phyloP scores from a whole-genome alignment of 2,888 invertebrate species.

The Acleris literana region DNA sequence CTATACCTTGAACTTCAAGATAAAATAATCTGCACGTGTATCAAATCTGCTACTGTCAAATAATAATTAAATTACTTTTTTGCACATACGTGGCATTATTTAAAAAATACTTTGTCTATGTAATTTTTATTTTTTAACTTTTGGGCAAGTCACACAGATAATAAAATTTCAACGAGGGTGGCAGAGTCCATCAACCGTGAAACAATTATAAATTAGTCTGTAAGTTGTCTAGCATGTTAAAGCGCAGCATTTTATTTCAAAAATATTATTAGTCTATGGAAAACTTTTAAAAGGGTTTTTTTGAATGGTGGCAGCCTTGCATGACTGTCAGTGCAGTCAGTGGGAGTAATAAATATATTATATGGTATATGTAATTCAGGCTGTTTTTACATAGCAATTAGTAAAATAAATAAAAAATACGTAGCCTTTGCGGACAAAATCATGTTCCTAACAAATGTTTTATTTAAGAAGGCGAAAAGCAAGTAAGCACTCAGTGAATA shows the following conservation, averaged over 20 bases:
- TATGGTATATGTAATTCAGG: neutral
- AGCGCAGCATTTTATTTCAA: neutral
- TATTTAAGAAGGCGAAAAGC: conserved; percentile 89
- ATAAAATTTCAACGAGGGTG: conserved; percentile 7
- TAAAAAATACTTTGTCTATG: conserved; percentile 32
- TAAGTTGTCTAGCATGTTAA: conserved; percentile 17
- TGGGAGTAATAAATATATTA: too few species aligned
- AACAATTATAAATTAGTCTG: neutral
- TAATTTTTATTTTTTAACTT: conserved; percentile 54
- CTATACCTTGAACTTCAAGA: conserved; percentile 18
- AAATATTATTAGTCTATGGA: neutral
- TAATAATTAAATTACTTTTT: conserved; percentile 53
- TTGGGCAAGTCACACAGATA: conserved; percentile 45
- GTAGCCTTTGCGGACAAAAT: conserved; percentile 21
- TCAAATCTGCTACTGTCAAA: conserved; percentile 58
- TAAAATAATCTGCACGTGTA: conserved; percentile 45
- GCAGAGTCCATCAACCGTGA: conserved; percentile 2
- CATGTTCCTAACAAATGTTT: conserved; percentile 88
- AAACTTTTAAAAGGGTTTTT: too few species aligned
- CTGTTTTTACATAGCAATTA: conserved; percentile 6
- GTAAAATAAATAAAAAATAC: neutral
- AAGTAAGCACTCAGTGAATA: conserved; percentile 84
- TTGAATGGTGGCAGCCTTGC: conserved; percentile 11
- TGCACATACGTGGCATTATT: conserved; percentile 63
- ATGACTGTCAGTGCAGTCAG: neutral